These are phyloP conservation scores for Conger conger DNA, from an alignment of 2,113 vertebrate genomes.

Conservation along the genomic window DNA sequence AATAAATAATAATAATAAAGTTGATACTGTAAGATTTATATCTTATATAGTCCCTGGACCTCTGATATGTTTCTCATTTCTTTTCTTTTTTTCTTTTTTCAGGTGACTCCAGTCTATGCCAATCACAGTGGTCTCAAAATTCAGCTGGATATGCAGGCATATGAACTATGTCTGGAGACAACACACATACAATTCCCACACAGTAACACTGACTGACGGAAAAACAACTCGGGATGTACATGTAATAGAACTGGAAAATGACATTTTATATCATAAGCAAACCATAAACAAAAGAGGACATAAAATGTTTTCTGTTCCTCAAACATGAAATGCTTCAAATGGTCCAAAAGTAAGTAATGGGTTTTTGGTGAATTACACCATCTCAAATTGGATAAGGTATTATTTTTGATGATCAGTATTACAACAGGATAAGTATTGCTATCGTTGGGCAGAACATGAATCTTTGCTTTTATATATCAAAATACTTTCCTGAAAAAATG, in stretches of 20 bases:
- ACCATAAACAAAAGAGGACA: neutral
- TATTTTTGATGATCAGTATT: neutral
- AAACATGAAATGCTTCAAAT: slow-evolving; percentile 6
- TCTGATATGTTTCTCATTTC: neutral
- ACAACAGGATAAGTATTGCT: neutral
- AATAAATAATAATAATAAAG: neutral
- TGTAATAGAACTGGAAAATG: neutral
- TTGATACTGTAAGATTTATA: no score
- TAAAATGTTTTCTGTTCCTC: neutral
- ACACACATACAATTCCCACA: neutral
- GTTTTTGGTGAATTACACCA: neutral
- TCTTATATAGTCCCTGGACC: neutral
- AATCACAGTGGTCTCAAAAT: neutral
- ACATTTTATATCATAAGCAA: neutral
- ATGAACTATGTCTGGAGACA: neutral
- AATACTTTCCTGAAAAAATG: neutral
- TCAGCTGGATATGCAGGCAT: neutral
- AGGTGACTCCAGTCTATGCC: neutral
- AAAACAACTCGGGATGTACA: neutral
- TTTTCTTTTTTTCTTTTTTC: neutral
- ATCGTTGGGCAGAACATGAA: neutral
- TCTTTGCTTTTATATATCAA: slow-evolving; percentile 1
- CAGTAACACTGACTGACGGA: neutral
- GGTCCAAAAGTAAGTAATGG: neutral
- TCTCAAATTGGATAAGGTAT: neutral